A percentile compares a stretch with the other conserved stretches of the same genome.
Conservation (phyloP, 2,113 vertebrate species). For the Paramormyrops kingsleyae region DNA sequence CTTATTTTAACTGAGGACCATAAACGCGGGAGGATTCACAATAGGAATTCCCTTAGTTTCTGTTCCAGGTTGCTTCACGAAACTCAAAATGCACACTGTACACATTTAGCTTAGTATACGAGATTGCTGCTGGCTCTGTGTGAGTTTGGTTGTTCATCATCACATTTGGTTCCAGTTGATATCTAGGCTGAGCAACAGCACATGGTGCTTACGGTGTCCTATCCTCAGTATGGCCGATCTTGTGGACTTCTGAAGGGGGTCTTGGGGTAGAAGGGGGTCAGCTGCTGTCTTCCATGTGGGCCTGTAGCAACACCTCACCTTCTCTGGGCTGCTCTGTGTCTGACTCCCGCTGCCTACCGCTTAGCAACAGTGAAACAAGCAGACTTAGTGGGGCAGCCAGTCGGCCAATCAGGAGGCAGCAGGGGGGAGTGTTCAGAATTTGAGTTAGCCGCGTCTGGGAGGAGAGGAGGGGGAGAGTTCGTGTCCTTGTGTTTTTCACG, state of each 20-base stretch:
- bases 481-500: constrained; percentile 34
- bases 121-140: not conserved
- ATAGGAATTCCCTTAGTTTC: not conserved
- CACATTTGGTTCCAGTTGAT: not conserved
- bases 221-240: not conserved
- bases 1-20: not conserved
- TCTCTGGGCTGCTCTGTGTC: constrained; percentile 40
- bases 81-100: not conserved
- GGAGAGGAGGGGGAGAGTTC: constrained; percentile 30
- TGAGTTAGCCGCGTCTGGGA: constrained; percentile 55
- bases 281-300: constrained; percentile 17
- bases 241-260: constrained; percentile 30
- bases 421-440: constrained; percentile 59
- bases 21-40: not conserved
- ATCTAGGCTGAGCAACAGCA: not conserved
- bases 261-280: constrained; percentile 47
- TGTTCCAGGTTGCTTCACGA: not conserved
- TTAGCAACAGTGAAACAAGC: constrained; percentile 71
- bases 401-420: constrained; percentile 56
- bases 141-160: not conserved
- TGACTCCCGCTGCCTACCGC: constrained; percentile 63
- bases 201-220: too few species aligned
- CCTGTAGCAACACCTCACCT: constrained; percentile 3
- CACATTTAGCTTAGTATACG: not conserved
- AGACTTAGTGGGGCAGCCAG: constrained; percentile 45